Evolutionary conservation across 2,113 vertebrate genomes (phyloP).

Genomic region (Uria aalge): DNA sequence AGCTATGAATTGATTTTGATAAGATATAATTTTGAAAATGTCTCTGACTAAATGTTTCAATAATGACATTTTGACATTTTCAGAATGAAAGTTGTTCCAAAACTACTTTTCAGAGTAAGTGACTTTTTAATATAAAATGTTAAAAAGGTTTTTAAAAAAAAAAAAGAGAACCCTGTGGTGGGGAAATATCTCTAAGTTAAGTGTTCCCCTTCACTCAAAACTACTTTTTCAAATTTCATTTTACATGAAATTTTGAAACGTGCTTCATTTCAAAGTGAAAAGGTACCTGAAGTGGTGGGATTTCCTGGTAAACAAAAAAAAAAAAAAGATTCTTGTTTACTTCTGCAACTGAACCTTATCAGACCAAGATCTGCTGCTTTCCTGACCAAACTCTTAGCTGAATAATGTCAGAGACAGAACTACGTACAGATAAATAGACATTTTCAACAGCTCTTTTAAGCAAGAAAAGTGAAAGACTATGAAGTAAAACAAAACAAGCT

Average conservation of each 20-base stretch:
- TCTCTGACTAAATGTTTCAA: neutral
- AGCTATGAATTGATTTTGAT: neutral
- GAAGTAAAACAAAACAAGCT: neutral
- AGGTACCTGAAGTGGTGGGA: neutral
- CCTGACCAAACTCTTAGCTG: neutral
- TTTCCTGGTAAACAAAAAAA: neutral
- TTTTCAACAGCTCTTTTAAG: neutral
- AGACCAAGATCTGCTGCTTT: neutral
- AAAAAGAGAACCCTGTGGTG: neutral
- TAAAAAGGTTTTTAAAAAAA: neutral
- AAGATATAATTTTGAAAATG: neutral
- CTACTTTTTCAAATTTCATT: neutral
- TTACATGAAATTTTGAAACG: neutral
- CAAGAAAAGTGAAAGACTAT: neutral
- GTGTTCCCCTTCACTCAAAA: neutral
- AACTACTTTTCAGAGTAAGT: neutral
- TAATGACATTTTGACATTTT: neutral
- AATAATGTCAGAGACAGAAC: neutral
- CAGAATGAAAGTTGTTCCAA: conserved; percentile 2
- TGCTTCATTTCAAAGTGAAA: neutral
- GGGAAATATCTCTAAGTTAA: neutral
- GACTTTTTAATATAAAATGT: neutral
- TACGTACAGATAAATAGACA: neutral
- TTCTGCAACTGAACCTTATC: neutral
- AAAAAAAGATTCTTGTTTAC: neutral